Percentiles rank a stretch among this genome's conserved stretches.
phyloP scores from a whole-genome alignment of 2,113 vertebrate species.

The Elephas maximus region DNA sequence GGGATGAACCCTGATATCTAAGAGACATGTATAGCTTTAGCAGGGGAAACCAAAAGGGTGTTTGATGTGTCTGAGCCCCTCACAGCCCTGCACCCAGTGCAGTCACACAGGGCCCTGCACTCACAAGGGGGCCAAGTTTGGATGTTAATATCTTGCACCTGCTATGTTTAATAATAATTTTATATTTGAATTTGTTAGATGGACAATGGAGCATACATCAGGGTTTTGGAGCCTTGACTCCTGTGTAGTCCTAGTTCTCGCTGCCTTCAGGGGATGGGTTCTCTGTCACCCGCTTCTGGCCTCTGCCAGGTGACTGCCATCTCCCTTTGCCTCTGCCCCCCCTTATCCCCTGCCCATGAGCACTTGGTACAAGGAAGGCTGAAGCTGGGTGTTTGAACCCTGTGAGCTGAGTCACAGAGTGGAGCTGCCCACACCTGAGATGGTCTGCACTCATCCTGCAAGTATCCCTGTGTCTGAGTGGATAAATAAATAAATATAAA shows the following conservation, averaged over 20 bases:
- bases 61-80: too few species aligned
- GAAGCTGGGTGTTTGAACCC: fast-evolving
- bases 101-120: background rate
- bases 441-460: background rate
- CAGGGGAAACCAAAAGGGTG: too few species aligned
- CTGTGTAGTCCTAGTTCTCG: fast-evolving
- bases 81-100: too few species aligned
- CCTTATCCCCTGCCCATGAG: background rate
- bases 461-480: background rate
- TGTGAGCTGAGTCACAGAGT: background rate
- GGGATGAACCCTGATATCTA: too few species aligned
- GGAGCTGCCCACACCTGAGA: background rate
- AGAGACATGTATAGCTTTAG: too few species aligned
- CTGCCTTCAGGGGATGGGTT: background rate
- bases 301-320: background rate
- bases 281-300: background rate
- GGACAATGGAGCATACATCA: background rate
- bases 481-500: too few species aligned
- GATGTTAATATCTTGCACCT: background rate
- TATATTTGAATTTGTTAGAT: background rate
- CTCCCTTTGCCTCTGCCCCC: too few species aligned
- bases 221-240: background rate
- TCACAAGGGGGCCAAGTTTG: background rate
- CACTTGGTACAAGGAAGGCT: background rate
- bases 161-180: background rate